Evolutionary conservation across 2,797 vertebrate species (phyloP).

Genomic region (Paratrypauchen microcephalus): DNA sequence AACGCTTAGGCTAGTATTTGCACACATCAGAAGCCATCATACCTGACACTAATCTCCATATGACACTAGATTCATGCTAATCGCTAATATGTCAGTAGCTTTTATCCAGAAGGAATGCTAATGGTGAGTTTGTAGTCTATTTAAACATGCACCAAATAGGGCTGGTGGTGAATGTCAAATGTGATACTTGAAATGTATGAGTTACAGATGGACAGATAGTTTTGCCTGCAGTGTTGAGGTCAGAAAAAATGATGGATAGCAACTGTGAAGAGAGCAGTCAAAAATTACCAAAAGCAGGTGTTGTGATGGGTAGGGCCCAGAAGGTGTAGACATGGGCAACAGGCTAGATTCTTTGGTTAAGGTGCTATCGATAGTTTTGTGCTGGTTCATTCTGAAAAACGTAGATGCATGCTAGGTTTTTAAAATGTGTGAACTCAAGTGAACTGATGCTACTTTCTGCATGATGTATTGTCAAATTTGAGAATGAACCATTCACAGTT

Average conservation of each 20-base stretch:
- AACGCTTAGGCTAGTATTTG: slow-evolving; percentile 53
- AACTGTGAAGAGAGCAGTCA: slow-evolving; percentile 23
- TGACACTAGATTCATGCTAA: slow-evolving; percentile 42
- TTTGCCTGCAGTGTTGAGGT: slow-evolving; percentile 16
- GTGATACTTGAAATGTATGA: neutral
- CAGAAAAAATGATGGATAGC: neutral
- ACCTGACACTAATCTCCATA: slow-evolving; percentile 35
- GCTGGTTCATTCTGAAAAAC: slow-evolving; percentile 12
- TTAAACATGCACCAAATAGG: neutral
- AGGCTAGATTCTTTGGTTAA: slow-evolving; percentile 18
- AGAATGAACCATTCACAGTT: no score
- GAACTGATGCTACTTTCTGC: neutral
- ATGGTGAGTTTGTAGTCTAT: neutral
- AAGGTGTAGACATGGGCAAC: slow-evolving; percentile 4
- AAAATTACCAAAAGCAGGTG: slow-evolving; percentile 8
- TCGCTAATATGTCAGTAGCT: slow-evolving; percentile 17
- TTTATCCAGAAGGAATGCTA: slow-evolving; percentile 26
- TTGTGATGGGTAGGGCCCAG: slow-evolving; percentile 17
- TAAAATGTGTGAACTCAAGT: neutral
- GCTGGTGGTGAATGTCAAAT: neutral
- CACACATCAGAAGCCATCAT: slow-evolving; percentile 37
- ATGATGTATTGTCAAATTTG: no score
- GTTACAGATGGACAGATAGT: neutral
- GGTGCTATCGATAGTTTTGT: slow-evolving; percentile 20
- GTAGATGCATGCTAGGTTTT: neutral